Evolutionary conservation across 2,113 vertebrate species (phyloP).

Genomic region (Peromyscus californicus): DNA sequence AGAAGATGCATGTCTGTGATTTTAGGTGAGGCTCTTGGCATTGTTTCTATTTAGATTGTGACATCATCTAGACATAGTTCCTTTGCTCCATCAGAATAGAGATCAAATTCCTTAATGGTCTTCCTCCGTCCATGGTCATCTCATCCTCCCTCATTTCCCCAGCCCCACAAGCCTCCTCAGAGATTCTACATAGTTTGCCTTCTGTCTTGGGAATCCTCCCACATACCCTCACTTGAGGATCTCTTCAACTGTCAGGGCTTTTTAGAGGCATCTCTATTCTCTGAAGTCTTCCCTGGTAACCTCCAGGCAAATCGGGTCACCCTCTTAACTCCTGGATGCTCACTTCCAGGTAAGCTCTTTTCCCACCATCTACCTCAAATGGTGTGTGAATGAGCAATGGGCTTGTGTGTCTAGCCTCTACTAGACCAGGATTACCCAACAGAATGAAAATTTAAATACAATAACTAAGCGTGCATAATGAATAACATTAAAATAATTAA

Average conservation of each 20-base stretch:
- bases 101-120: neutral
- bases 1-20: neutral
- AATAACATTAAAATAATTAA: neutral
- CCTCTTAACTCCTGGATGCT: neutral
- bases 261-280: neutral
- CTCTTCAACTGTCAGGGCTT: neutral
- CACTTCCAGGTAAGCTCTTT: neutral
- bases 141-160: neutral
- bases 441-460: neutral
- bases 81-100: neutral
- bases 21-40: too few relatives aligned
- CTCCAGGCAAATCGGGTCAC: neutral
- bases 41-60: neutral
- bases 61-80: neutral
- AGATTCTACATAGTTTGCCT: neutral
- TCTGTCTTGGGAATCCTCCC: neutral
- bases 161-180: neutral
- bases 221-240: neutral
- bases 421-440: neutral
- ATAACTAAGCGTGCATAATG: neutral
- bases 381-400: neutral
- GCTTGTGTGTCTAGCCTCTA: neutral
- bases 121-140: neutral
- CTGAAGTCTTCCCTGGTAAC: neutral
- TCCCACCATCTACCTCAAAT: neutral